Percentiles rank a stretch among this genome's conserved stretches.
These are phyloP conservation scores for Agrotis puta DNA, from an alignment of 2,888 invertebrate species.

Conservation along the genomic window DNA sequence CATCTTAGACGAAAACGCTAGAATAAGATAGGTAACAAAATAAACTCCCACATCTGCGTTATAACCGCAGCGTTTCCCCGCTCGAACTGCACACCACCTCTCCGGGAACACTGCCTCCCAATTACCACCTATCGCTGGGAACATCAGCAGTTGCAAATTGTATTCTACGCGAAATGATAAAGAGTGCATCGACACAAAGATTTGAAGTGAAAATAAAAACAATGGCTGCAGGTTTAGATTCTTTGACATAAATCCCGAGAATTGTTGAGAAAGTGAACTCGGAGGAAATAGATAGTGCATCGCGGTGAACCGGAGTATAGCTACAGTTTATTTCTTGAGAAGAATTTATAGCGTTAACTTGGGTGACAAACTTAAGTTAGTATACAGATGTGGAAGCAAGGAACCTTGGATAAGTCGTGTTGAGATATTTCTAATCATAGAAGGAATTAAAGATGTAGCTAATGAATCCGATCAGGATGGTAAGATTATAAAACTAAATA, in stretches of 20 bases:
- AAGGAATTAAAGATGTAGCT: background rate
- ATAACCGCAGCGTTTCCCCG: constrained; percentile 51
- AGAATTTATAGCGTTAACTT: constrained; percentile 28
- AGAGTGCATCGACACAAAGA: constrained; percentile 79
- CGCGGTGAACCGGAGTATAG: constrained; percentile 16
- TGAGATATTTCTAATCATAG: background rate
- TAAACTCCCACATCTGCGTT: constrained; percentile 29
- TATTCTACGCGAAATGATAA: constrained; percentile 75
- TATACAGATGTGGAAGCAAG: background rate
- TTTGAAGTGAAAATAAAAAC: constrained; percentile 76
- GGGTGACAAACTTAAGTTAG: background rate
- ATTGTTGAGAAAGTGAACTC: constrained; percentile 60
- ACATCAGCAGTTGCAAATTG: constrained; percentile 86
- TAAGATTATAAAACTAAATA: background rate
- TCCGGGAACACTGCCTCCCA: constrained; percentile 73
- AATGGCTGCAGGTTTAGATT: constrained; percentile 66
- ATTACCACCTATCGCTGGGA: constrained; percentile 87
- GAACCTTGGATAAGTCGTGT: background rate
- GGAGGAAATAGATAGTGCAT: constrained; percentile 49
- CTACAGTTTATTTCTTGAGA: constrained; percentile 23
- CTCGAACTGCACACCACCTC: constrained; percentile 19
- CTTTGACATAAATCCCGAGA: constrained; percentile 61
- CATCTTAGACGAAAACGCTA: too few relatives aligned
- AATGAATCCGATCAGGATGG: background rate
- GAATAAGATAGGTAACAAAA: background rate